Percentiles rank a stretch among this genome's conserved stretches.
These are phyloP conservation scores for Pyralis farinalis DNA, from an alignment of 2,888 invertebrate species.

Conservation along the genomic window DNA sequence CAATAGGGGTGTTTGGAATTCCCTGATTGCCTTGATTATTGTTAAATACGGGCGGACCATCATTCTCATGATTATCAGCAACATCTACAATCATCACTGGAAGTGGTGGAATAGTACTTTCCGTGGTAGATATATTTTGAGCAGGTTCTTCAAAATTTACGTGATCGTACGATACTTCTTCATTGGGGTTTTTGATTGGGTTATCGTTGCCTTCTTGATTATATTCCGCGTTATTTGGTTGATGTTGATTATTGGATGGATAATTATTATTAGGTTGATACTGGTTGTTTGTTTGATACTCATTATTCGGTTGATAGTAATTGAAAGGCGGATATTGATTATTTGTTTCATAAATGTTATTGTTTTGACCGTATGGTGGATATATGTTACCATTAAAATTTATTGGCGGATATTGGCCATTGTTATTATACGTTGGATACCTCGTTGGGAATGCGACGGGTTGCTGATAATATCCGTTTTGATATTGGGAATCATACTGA, in stretches of 20 bases:
- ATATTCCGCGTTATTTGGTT: neutral
- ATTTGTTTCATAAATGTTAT: neutral
- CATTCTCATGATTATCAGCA: neutral
- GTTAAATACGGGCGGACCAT: neutral
- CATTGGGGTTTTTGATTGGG: neutral
- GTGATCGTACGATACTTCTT: constrained; percentile 4
- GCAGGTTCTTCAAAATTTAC: constrained; percentile 4
- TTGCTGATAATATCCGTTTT: constrained; percentile 12
- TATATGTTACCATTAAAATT: neutral
- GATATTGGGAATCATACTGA: constrained; percentile 20
- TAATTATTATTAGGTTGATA: constrained; percentile 2
- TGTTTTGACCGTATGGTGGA: neutral
- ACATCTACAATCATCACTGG: constrained; percentile 1
- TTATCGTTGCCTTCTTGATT: constrained; percentile 1
- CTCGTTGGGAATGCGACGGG: neutral
- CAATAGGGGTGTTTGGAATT: neutral
- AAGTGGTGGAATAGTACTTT: neutral
- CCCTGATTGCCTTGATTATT: neutral
- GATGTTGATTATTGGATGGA: too few species aligned
- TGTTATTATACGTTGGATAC: neutral
- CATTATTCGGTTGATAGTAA: neutral
- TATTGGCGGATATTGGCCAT: neutral
- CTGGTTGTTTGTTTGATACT: neutral
- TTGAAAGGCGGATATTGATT: too few species aligned
- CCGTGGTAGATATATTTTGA: neutral